Percentiles rank a stretch among this genome's conserved stretches.
phyloP scores from a whole-genome alignment of 2,797 vertebrate species.

The Pangasius sanitwongsei region DNA sequence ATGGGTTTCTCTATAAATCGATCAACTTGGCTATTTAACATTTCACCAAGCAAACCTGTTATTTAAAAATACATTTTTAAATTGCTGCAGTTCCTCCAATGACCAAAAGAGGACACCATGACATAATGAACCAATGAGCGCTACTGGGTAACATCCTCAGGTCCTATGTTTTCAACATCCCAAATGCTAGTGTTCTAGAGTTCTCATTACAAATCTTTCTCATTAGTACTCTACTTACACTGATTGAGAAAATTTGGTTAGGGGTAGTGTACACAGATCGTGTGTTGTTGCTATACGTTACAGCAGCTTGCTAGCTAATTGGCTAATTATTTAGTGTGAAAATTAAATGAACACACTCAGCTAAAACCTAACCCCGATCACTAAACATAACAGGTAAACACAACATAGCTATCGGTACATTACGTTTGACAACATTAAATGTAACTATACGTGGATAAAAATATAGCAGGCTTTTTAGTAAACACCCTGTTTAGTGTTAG shows the following conservation, averaged over 20 bases:
- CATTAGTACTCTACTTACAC: neutral
- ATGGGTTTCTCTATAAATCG: neutral
- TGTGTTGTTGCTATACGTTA: neutral
- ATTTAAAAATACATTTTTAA: neutral
- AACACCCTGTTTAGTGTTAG: neutral
- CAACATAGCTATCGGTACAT: neutral
- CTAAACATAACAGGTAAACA: neutral
- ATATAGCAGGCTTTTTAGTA: neutral
- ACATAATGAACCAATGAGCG: neutral
- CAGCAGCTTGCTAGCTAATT: neutral
- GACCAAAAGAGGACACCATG: neutral
- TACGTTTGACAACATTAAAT: neutral
- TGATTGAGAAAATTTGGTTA: neutral
- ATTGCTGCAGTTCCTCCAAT: neutral
- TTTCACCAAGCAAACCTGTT: neutral
- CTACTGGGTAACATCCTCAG: too few relatives aligned
- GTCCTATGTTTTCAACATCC: neutral
- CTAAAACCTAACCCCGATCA: neutral
- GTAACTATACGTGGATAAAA: neutral
- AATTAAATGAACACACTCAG: neutral
- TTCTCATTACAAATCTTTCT: neutral
- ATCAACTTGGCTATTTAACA: neutral
- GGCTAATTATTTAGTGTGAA: neutral
- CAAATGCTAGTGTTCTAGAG: neutral
- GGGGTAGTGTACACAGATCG: neutral